Evolutionary conservation across 1,140 invertebrate genomes (phyloP).

Genomic region (Frieseomelitta varia): DNA sequence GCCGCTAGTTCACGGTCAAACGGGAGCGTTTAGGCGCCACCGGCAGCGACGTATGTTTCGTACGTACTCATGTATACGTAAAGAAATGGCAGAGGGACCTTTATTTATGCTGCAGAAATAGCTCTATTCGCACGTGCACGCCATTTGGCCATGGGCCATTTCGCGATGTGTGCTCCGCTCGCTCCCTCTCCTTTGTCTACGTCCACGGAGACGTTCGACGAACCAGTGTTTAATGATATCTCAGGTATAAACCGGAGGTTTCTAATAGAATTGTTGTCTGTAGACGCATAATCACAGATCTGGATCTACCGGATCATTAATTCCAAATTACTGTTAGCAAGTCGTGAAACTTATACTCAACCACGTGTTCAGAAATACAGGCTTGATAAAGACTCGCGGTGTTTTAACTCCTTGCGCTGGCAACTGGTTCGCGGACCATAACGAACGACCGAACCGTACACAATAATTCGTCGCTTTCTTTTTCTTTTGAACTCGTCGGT

Average conservation of each 20-base stretch:
- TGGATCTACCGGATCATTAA: no score
- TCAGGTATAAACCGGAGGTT: slow-evolving; percentile 5
- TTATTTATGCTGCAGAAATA: slow-evolving; percentile 63
- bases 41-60: slow-evolving; percentile 15
- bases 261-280: no score
- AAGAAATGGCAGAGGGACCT: not conserved
- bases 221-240: slow-evolving; percentile 23
- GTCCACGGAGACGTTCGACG: slow-evolving; percentile 2
- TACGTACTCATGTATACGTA: not conserved
- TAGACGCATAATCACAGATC: no score
- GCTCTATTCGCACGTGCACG: slow-evolving; percentile 66
- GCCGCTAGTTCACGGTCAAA: slow-evolving; percentile 62
- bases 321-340: no score
- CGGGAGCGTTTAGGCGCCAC: slow-evolving; percentile 54
- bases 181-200: slow-evolving; percentile 33
- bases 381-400: no score
- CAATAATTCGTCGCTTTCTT: no score
- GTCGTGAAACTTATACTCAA: no score
- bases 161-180: slow-evolving; percentile 10
- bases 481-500: no score
- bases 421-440: no score
- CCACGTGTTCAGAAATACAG: no score
- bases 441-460: no score
- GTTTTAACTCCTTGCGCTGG: no score
- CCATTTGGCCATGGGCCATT: slow-evolving; percentile 69